These are phyloP conservation scores for Zelleria hepariella DNA, from an alignment of 2,888 invertebrate genomes.

Conservation along the genomic window DNA sequence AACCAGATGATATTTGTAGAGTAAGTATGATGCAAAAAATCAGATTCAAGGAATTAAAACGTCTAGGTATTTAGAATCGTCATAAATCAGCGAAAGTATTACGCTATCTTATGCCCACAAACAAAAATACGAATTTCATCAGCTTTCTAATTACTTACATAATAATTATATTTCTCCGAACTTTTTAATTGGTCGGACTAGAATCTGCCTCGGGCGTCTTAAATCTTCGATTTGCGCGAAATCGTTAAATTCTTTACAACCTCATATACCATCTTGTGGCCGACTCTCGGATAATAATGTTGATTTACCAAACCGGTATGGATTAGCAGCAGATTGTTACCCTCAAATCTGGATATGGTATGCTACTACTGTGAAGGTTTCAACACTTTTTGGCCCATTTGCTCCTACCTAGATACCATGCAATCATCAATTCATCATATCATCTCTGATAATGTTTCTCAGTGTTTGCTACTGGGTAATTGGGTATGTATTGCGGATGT, in stretches of 20 bases:
- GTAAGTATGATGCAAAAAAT: no score
- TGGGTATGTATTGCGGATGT: no score
- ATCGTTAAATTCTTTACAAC: neutral
- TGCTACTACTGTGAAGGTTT: no score
- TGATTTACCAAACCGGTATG: neutral
- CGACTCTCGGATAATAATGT: neutral
- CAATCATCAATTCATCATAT: no score
- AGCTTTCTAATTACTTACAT: neutral
- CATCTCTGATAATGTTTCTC: no score
- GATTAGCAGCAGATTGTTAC: neutral
- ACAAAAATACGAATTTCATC: neutral
- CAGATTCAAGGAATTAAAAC: no score
- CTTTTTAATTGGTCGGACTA: neutral
- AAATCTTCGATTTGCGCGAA: neutral
- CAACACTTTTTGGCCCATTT: no score
- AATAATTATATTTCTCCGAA: neutral
- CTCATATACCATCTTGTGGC: neutral
- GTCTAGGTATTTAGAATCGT: no score
- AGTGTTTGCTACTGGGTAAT: no score
- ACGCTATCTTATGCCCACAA: neutral
- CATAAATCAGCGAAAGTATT: constrained; percentile 2
- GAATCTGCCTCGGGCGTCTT: neutral
- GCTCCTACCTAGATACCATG: no score
- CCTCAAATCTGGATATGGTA: neutral
- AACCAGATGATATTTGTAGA: no score